Conservation (phyloP, 2,113 vertebrate species). For the Romanogobio albipinnatus region DNA sequence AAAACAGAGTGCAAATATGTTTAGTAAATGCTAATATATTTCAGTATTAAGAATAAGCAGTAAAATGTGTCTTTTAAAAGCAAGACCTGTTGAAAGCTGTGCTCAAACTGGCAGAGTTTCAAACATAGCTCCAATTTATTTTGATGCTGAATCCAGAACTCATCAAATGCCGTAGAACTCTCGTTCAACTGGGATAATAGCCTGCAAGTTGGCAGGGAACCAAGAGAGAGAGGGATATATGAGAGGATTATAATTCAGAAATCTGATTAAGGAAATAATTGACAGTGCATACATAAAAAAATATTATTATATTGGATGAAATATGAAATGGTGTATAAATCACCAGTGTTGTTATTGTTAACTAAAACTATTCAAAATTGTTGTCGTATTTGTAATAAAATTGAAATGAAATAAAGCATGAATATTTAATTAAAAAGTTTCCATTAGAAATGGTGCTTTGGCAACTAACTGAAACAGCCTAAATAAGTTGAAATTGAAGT, state of each 20-base stretch:
- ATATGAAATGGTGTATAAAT: background rate
- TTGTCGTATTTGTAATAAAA: too few relatives aligned
- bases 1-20: background rate
- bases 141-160: slow-evolving; percentile 51
- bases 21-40: background rate
- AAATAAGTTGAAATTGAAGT: background rate
- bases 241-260: background rate
- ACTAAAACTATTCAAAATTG: background rate
- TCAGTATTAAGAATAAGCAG: background rate
- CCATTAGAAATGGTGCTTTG: background rate
- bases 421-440: too few relatives aligned
- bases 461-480: background rate
- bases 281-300: background rate
- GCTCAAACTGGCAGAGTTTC: slow-evolving; percentile 50
- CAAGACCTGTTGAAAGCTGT: slow-evolving; percentile 52
- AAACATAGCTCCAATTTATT: slow-evolving; percentile 50
- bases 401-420: too few relatives aligned
- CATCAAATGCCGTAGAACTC: slow-evolving; percentile 43
- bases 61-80: background rate
- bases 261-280: background rate
- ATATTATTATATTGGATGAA: background rate
- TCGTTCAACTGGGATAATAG: slow-evolving; percentile 52
- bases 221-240: background rate
- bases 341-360: background rate
- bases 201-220: slow-evolving; percentile 8